phyloP scores from a whole-genome alignment of 2,113 vertebrate species.

The Pangasianodon hypophthalmus region DNA sequence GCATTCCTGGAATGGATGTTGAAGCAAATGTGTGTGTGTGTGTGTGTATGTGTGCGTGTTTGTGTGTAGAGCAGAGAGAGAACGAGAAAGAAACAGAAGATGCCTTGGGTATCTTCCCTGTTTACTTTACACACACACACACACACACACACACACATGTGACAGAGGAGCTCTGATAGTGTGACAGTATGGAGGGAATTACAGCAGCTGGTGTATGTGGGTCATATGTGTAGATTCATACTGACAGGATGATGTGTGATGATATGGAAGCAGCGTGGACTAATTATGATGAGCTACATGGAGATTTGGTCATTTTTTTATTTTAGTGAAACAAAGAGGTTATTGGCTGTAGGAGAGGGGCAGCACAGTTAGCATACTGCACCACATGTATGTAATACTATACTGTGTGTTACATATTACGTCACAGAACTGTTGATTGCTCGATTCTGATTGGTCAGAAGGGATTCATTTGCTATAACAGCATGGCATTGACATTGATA shows the following conservation, averaged over 20 bases:
- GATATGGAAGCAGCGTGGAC: neutral
- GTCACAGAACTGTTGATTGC: neutral
- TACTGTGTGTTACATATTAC: neutral
- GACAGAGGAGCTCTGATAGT: constrained; percentile 18
- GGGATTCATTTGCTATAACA: neutral
- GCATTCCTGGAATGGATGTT: constrained; percentile 56
- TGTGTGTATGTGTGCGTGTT: constrained; percentile 14
- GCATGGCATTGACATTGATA: neutral
- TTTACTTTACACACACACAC: constrained; percentile 49
- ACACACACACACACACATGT: constrained; percentile 17
- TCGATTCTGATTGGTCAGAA: neutral
- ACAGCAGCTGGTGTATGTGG: neutral
- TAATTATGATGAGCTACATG: neutral
- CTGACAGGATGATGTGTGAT: neutral
- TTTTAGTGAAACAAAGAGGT: neutral
- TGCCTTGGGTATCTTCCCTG: constrained; percentile 55
- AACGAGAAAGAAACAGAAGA: constrained; percentile 35
- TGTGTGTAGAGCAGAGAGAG: neutral
- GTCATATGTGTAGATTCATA: neutral
- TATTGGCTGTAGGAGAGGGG: neutral
- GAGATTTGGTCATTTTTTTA: neutral
- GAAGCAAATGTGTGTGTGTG: constrained; percentile 30
- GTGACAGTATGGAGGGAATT: constrained; percentile 7
- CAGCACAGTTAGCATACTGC: neutral
- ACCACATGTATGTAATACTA: constrained; percentile 3